phyloP scores from a whole-genome alignment of 2,797 vertebrate species.

The Ataeniobius toweri region DNA sequence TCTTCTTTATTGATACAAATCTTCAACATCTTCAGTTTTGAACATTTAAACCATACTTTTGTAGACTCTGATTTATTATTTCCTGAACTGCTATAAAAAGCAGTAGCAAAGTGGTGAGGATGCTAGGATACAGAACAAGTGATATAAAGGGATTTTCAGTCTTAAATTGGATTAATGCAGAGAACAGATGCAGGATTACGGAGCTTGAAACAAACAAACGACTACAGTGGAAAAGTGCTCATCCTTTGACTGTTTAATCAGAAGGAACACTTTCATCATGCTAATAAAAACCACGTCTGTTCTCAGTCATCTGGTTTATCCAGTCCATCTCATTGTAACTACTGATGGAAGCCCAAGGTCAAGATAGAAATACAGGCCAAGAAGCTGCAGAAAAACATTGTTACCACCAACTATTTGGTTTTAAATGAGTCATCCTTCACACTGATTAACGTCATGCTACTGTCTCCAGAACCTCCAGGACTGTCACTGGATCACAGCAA shows the following conservation, averaged over 20 bases:
- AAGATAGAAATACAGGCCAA: not conserved
- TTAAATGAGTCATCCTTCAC: not conserved
- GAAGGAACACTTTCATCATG: conserved; percentile 10
- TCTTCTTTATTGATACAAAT: not conserved
- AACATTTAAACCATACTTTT: not conserved
- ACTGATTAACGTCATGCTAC: not conserved
- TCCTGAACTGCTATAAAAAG: not conserved
- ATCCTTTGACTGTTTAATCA: conserved; percentile 20
- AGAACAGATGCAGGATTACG: conserved; percentile 21
- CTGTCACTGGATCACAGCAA: too few species aligned
- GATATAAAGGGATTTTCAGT: not conserved
- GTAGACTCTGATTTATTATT: not conserved
- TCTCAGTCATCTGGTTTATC: conserved; percentile 21
- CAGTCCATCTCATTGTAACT: not conserved
- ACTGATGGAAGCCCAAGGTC: not conserved
- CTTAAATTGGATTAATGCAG: conserved; percentile 17
- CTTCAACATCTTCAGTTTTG: not conserved
- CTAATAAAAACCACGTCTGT: conserved; percentile 29
- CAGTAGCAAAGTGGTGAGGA: not conserved
- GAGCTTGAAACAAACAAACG: conserved; percentile 8
- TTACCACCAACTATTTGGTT: not conserved
- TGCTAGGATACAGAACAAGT: not conserved
- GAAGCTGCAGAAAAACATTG: not conserved
- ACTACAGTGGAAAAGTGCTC: conserved; percentile 13
- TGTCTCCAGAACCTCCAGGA: too few species aligned